phyloP scores from a whole-genome alignment of 2,113 vertebrate species.

The Anarhynchus alexandrinus region DNA sequence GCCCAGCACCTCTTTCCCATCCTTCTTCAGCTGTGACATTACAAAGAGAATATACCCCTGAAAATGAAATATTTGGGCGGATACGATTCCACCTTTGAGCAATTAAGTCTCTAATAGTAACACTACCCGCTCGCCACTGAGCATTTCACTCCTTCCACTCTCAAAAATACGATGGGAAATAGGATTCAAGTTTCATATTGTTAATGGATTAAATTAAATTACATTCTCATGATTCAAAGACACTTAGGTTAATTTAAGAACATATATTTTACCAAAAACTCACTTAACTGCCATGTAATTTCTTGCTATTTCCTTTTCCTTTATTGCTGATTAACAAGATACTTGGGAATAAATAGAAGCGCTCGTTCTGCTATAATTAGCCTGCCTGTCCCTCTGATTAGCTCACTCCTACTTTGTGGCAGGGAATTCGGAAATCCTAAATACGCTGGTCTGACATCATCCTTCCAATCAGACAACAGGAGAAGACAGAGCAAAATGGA shows the following conservation, averaged over 20 bases:
- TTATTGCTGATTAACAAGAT: constrained; percentile 37
- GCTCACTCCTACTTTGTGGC: background rate
- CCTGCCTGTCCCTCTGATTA: constrained; percentile 1
- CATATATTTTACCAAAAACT: constrained; percentile 26
- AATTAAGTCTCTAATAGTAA: background rate
- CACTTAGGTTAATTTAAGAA: constrained; percentile 34
- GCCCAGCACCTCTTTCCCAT: background rate
- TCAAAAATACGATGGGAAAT: background rate
- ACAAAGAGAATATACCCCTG: background rate
- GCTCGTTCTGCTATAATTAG: background rate
- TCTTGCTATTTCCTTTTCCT: constrained; percentile 44
- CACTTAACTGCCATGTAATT: background rate
- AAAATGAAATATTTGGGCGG: background rate
- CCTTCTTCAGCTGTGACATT: too few relatives aligned
- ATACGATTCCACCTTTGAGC: background rate
- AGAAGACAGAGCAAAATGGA: background rate
- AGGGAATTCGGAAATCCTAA: background rate
- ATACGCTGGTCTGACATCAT: background rate
- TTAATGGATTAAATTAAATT: background rate
- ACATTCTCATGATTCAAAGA: background rate
- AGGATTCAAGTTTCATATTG: background rate
- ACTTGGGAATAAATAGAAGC: constrained; percentile 15
- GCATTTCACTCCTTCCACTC: background rate
- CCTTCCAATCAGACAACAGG: background rate
- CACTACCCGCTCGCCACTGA: background rate